Percentiles rank a stretch among this genome's conserved stretches.
Evolutionary conservation across 2,113 vertebrate genomes (phyloP).

Genomic region (Rhodinocichla rosea): DNA sequence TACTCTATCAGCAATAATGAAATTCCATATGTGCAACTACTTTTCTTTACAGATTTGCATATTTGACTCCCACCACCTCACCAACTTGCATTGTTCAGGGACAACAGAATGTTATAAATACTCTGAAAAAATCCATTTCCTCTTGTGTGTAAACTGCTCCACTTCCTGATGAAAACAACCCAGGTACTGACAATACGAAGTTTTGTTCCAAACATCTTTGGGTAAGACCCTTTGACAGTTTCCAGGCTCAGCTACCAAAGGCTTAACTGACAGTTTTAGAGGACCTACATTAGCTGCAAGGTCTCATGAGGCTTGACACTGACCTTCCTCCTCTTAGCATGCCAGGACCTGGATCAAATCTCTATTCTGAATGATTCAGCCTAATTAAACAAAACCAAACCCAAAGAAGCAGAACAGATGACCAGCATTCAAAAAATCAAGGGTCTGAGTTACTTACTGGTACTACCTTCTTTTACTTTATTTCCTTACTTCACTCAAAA

Average conservation of each 20-base stretch:
- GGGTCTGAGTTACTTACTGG: not conserved
- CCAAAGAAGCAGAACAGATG: not conserved
- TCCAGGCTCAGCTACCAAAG: not conserved
- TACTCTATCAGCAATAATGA: not conserved
- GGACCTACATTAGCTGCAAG: not conserved
- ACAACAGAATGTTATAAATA: not conserved
- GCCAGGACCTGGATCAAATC: not conserved
- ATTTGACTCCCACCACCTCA: not conserved
- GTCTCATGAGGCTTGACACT: not conserved
- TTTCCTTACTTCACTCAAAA: not conserved
- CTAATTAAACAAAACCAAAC: not conserved
- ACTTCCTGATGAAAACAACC: not conserved
- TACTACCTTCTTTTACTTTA: not conserved
- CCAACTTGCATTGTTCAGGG: not conserved
- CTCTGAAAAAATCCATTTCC: not conserved
- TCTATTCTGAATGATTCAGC: not conserved
- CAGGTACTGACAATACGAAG: not conserved
- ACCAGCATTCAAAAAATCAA: not conserved
- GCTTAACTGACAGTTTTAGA: not conserved
- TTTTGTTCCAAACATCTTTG: not conserved
- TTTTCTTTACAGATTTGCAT: not conserved
- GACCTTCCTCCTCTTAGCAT: not conserved
- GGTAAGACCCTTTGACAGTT: not conserved
- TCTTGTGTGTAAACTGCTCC: not conserved
- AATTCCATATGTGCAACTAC: not conserved